Percentiles rank a stretch among this genome's conserved stretches.
Evolutionary conservation across 92 coral and sea anemone species (phyloP).

Genomic region (Galaxea fascicularis): DNA sequence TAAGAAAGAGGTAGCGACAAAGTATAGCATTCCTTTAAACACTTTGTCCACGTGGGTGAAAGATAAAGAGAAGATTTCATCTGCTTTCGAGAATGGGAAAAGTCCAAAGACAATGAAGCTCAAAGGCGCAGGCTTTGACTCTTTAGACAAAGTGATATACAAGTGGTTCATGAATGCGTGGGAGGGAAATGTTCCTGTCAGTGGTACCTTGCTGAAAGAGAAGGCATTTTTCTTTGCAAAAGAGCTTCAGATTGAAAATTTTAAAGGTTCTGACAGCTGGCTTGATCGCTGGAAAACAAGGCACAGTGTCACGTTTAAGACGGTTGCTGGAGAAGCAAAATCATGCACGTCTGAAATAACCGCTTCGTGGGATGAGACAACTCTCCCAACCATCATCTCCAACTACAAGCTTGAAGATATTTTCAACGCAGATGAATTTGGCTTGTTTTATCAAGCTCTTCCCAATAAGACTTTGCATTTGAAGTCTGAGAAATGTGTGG

Average conservation of each 20-base stretch:
- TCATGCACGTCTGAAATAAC: conserved; percentile 60
- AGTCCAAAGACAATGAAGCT: conserved; percentile 51
- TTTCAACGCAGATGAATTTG: conserved; percentile 70
- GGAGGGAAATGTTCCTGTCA: conserved; percentile 64
- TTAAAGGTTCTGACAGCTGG: conserved; percentile 65
- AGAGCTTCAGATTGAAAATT: conserved; percentile 53
- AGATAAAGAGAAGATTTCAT: conserved; percentile 49
- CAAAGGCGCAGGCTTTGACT: conserved; percentile 43
- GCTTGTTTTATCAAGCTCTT: conserved; percentile 70
- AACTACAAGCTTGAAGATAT: conserved; percentile 70
- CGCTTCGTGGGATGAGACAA: conserved; percentile 61
- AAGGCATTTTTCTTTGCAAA: conserved; percentile 57
- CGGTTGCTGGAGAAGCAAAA: conserved; percentile 64
- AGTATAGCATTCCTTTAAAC: conserved; percentile 54
- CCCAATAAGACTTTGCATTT: conserved; percentile 43
- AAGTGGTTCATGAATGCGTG: conserved; percentile 69
- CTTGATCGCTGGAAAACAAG: conserved; percentile 53
- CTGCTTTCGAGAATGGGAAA: conserved; percentile 44
- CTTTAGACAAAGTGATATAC: conserved; percentile 57
- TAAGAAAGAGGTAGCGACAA: conserved; percentile 60
- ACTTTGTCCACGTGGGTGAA: conserved; percentile 69
- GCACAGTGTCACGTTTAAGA: conserved; percentile 64
- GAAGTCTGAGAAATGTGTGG: conserved; percentile 46
- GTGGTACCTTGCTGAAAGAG: conserved; percentile 68
- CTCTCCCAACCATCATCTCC: conserved; percentile 59